Percentiles rank a stretch among this genome's conserved stretches.
These are phyloP conservation scores for Sceloporus undulatus DNA, from an alignment of 2,113 vertebrate genomes.

Conservation along the genomic window DNA sequence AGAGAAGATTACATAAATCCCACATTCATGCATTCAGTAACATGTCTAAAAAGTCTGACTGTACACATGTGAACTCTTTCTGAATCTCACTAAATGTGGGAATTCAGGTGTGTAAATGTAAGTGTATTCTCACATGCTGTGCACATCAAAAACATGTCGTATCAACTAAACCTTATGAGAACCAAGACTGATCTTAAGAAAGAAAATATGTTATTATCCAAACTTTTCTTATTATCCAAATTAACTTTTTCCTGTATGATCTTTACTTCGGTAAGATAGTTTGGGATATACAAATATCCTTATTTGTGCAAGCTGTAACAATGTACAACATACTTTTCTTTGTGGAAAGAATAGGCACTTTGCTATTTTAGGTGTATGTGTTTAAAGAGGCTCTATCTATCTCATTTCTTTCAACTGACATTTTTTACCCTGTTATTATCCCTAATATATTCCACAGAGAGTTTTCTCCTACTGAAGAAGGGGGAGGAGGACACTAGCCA, in stretches of 20 bases:
- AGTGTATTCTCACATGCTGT: not conserved
- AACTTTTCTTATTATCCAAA: not conserved
- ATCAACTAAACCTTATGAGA: conserved; percentile 1
- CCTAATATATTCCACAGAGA: conserved; percentile 84
- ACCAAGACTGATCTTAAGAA: not conserved
- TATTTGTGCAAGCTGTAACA: not conserved
- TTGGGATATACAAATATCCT: conserved; percentile 2
- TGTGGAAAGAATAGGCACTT: conserved; percentile 41
- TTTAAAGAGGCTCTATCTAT: conserved; percentile 66
- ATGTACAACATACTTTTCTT: conserved; percentile 29
- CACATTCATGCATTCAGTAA: not conserved
- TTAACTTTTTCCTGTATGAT: too few species aligned
- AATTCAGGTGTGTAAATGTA: not conserved
- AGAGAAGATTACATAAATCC: too few species aligned
- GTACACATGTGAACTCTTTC: not conserved
- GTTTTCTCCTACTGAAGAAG: conserved; percentile 71
- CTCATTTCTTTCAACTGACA: conserved; percentile 71
- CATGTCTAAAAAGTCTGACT: not conserved
- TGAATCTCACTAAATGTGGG: not conserved
- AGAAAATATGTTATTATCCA: not conserved
- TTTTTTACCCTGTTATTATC: conserved; percentile 80
- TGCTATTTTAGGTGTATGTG: conserved; percentile 53
- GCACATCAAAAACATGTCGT: not conserved
- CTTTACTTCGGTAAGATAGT: not conserved
- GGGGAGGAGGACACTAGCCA: conserved; percentile 70